Evolutionary conservation across 2,113 vertebrate species (phyloP).

Genomic region (Procavia capensis): DNA sequence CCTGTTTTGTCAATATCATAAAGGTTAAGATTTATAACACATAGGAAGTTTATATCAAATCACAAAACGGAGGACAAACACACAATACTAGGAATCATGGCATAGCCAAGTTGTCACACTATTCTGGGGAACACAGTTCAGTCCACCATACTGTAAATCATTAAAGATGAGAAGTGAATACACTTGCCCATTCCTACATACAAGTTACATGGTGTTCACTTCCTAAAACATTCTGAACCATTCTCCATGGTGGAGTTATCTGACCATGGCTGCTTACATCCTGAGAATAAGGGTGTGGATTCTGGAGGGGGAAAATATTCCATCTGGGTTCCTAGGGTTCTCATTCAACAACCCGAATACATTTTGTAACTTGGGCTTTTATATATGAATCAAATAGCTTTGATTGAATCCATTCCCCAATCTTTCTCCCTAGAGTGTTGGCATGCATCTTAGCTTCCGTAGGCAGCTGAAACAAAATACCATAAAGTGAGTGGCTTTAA

Average conservation of each 20-base stretch:
- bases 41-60: no score
- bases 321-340: background rate
- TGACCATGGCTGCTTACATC: background rate
- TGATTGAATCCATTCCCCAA: background rate
- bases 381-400: background rate
- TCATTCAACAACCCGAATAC: background rate
- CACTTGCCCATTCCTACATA: background rate
- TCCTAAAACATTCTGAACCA: background rate
- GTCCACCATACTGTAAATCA: background rate
- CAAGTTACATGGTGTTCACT: background rate
- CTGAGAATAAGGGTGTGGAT: background rate
- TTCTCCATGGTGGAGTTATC: background rate
- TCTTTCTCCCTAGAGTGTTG: background rate
- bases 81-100: no score
- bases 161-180: background rate
- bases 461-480: background rate
- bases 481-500: background rate
- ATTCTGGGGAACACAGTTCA: no score
- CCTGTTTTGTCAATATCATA: no score
- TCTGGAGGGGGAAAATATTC: background rate
- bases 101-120: no score
- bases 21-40: no score
- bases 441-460: background rate
- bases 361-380: background rate
- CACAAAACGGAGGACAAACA: no score